Conservation (phyloP, 2,113 vertebrate genomes). For the Falco punctatus region DNA sequence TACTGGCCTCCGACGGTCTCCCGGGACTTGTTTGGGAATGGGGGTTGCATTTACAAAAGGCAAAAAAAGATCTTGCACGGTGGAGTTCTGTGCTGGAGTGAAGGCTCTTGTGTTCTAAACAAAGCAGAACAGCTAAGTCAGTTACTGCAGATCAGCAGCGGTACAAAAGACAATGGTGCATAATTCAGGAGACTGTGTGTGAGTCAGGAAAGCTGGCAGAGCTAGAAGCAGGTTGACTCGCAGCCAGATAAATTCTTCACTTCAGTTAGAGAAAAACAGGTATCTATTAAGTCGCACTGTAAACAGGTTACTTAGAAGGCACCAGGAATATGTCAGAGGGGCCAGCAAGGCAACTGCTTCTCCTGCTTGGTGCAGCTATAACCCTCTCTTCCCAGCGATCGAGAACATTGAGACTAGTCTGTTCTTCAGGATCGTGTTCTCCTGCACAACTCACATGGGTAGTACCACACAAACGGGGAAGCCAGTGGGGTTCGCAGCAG, state of each 20-base stretch:
- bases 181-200: background rate
- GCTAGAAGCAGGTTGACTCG: background rate
- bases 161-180: background rate
- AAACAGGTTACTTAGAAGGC: background rate
- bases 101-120: background rate
- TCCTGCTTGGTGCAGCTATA: background rate
- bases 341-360: background rate
- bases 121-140: background rate
- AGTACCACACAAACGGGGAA: background rate
- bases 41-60: background rate
- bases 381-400: background rate
- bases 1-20: rapidly evolving
- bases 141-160: background rate
- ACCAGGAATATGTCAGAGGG: background rate
- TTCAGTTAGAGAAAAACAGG: background rate
- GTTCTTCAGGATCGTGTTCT: background rate
- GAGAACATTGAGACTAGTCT: background rate
- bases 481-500: background rate
- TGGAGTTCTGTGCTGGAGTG: background rate
- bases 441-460: background rate
- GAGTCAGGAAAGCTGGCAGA: background rate
- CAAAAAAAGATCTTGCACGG: background rate
- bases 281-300: background rate
- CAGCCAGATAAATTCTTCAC: background rate
- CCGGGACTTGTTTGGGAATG: background rate